A percentile compares a stretch with the other conserved stretches of the same genome.
Evolutionary conservation across 2,113 vertebrate genomes (phyloP).

Genomic region (Anguilla japonica): DNA sequence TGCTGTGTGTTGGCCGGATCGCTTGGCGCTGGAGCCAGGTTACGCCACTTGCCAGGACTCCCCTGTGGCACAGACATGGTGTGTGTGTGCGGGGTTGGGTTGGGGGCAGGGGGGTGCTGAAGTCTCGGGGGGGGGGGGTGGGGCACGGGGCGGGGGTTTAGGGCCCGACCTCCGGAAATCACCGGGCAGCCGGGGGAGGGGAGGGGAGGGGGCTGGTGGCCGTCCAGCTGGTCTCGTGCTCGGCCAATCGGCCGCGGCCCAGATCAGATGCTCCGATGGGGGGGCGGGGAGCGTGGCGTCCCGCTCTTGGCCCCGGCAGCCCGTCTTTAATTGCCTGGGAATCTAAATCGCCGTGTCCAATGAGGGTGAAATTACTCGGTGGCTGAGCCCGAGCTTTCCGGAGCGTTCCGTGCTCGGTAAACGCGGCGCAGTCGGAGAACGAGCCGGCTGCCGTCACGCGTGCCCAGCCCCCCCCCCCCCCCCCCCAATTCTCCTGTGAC

Average conservation of each 20-base stretch:
- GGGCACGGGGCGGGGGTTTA: conserved; percentile 26
- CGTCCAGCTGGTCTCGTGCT: background rate
- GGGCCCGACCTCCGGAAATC: conserved; percentile 41
- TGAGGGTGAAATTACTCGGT: conserved; percentile 10
- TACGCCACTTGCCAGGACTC: conserved; percentile 66
- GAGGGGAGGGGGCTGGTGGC: conserved; percentile 14
- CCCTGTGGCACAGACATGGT: conserved; percentile 57
- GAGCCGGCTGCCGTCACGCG: background rate
- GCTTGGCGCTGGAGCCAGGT: conserved; percentile 69
- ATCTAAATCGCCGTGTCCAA: conserved; percentile 16
- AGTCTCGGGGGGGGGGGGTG: background rate
- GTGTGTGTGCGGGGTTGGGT: conserved; percentile 32
- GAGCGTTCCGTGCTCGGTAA: background rate
- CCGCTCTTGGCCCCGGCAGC: conserved; percentile 2
- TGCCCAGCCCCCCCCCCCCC: too few species aligned
- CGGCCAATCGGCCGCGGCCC: too few species aligned
- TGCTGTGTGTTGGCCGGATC: conserved; percentile 68
- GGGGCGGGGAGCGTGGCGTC: background rate
- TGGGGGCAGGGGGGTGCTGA: conserved; percentile 38
- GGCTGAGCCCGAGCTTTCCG: background rate
- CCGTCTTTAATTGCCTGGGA: conserved; percentile 9
- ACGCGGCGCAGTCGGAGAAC: background rate
- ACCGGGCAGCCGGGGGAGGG: conserved; percentile 28
- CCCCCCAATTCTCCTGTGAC: background rate
- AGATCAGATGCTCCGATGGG: background rate